A percentile compares a stretch with the other conserved stretches of the same genome.
These are phyloP conservation scores for Tachysurus fulvidraco DNA, from an alignment of 2,113 vertebrate species.

Conservation along the genomic window DNA sequence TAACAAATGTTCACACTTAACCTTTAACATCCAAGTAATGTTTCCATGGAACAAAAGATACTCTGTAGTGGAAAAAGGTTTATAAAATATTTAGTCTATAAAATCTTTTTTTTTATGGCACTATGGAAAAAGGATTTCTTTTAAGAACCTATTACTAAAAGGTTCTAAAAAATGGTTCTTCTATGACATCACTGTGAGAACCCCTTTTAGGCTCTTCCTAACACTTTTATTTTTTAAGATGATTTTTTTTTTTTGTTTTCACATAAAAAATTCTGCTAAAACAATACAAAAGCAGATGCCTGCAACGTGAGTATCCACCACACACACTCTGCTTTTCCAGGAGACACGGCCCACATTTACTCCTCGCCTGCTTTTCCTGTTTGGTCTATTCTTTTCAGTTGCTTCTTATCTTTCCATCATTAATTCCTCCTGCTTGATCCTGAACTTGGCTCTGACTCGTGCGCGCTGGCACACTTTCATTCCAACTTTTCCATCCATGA, in stretches of 20 bases:
- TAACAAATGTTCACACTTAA: neutral
- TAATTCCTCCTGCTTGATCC: slow-evolving; percentile 73
- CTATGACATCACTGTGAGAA: no score
- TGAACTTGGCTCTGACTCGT: slow-evolving; percentile 65
- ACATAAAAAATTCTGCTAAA: slow-evolving; percentile 7
- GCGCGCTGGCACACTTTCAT: slow-evolving; percentile 65
- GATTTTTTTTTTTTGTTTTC: neutral
- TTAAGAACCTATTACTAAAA: neutral
- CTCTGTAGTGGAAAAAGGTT: no score
- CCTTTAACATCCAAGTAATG: no score
- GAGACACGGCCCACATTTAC: slow-evolving; percentile 66
- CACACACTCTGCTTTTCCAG: slow-evolving; percentile 50
- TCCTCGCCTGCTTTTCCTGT: slow-evolving; percentile 73
- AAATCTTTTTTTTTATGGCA: no score
- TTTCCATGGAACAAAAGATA: no score
- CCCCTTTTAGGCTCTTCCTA: no score
- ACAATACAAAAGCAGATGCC: slow-evolving; percentile 47
- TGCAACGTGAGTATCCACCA: slow-evolving; percentile 57
- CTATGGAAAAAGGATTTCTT: neutral
- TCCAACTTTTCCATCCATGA: slow-evolving; percentile 48
- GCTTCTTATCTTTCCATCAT: slow-evolving; percentile 74
- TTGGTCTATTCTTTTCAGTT: slow-evolving; percentile 75
- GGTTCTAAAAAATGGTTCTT: neutral
- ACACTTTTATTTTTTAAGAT: neutral
- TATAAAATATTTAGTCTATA: no score